Percentiles rank a stretch among this genome's conserved stretches.
phyloP scores from a whole-genome alignment of 2,797 vertebrate genomes.

The Poecilia velifera region DNA sequence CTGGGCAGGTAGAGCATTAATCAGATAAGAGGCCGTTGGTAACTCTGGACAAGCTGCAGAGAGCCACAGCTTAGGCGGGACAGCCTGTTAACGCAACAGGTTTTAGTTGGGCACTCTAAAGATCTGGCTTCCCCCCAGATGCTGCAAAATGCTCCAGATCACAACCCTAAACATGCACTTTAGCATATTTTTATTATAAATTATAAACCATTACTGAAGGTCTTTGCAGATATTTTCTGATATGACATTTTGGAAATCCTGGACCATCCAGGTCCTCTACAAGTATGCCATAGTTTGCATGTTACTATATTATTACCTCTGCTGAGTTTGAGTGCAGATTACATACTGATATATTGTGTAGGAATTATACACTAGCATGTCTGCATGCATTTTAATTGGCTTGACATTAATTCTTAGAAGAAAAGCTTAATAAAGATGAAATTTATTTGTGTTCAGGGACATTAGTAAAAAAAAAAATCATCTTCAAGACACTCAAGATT shows the following conservation, averaged over 20 bases:
- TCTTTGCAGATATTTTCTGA: neutral
- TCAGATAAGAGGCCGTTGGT: neutral
- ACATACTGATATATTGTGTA: neutral
- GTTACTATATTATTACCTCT: neutral
- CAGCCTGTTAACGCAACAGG: neutral
- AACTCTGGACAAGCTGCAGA: neutral
- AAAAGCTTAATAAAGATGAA: neutral
- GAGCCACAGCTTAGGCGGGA: neutral
- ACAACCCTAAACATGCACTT: neutral
- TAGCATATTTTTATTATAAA: neutral
- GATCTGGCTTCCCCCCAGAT: neutral
- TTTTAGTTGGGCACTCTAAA: neutral
- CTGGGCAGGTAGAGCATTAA: neutral
- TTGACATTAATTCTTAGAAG: neutral
- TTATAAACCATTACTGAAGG: neutral
- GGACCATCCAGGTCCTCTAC: neutral
- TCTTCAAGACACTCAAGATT: neutral
- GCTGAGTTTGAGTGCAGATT: neutral
- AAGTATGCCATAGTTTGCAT: neutral
- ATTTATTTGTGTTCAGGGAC: conserved; percentile 1
- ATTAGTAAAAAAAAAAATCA: neutral
- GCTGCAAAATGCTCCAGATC: neutral
- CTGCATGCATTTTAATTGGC: neutral
- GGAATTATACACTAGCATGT: neutral
- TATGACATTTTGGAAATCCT: neutral